These are phyloP conservation scores for Daubentonia madagascariensis DNA, from an alignment of 2,113 vertebrate genomes.

Conservation along the genomic window DNA sequence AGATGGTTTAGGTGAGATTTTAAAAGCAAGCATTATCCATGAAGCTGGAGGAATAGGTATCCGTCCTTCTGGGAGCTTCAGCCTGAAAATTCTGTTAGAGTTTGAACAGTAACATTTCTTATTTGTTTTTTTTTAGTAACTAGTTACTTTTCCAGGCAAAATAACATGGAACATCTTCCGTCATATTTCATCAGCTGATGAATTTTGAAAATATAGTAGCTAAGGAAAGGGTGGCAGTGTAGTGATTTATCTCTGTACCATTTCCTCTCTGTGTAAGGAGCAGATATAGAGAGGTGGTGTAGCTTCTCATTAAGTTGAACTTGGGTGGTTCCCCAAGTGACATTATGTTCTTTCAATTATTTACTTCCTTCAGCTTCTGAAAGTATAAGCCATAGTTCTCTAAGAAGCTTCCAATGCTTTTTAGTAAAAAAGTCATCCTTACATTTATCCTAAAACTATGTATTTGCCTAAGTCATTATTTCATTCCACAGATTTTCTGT, in stretches of 20 bases:
- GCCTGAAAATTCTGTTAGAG: not conserved
- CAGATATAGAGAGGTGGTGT: not conserved
- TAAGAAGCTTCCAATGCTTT: not conserved
- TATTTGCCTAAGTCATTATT: not conserved
- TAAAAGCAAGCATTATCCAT: not conserved
- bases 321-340: not conserved
- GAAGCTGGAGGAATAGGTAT: not conserved
- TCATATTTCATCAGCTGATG: not conserved
- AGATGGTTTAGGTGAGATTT: not conserved
- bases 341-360: slow-evolving; percentile 39
- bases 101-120: not conserved
- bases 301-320: slow-evolving; percentile 28
- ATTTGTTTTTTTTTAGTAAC: not conserved
- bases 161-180: not conserved
- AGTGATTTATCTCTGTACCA: not conserved
- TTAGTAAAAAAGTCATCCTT: not conserved
- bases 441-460: not conserved
- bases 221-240: not conserved
- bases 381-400: not conserved
- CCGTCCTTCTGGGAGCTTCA: not conserved
- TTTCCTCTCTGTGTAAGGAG: not conserved
- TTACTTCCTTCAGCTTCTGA: slow-evolving; percentile 48
- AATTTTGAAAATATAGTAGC: not conserved
- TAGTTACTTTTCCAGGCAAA: not conserved
- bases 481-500: not conserved